A percentile compares a stretch with the other conserved stretches of the same genome.
phyloP scores from a whole-genome alignment of 2,797 vertebrate genomes.

The Platalea minor region DNA sequence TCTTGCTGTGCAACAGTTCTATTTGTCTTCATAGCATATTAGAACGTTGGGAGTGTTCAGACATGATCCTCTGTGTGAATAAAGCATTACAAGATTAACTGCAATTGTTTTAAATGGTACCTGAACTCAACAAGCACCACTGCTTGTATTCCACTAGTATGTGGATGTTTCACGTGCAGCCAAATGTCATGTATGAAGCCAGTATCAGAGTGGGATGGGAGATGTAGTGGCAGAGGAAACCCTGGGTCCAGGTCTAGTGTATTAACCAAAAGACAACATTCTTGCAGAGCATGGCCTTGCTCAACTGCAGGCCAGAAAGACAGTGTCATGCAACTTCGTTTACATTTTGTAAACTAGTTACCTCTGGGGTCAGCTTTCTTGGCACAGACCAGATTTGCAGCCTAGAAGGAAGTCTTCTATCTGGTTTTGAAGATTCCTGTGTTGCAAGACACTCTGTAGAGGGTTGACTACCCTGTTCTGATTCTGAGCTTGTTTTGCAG shows the following conservation, averaged over 20 bases:
- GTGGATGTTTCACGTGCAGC: background rate
- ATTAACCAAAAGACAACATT: background rate
- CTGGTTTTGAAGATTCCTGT: background rate
- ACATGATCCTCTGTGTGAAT: background rate
- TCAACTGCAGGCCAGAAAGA: background rate
- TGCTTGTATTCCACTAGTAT: background rate
- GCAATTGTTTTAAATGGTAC: background rate
- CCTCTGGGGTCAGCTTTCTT: background rate
- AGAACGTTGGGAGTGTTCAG: background rate
- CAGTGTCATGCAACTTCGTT: background rate
- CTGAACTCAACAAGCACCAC: background rate
- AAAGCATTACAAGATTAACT: background rate
- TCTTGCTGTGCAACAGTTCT: background rate
- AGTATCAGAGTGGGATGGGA: background rate
- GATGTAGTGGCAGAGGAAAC: background rate
- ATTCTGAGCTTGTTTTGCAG: conserved; percentile 72
- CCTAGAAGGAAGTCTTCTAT: background rate
- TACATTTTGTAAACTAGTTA: background rate
- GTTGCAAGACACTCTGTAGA: background rate
- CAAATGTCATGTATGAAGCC: background rate
- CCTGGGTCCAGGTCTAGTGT: background rate
- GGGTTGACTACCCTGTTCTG: background rate
- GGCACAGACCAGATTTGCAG: background rate
- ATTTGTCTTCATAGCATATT: background rate
- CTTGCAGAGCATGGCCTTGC: background rate